These are phyloP conservation scores for Tor tambroides DNA, from an alignment of 2,113 vertebrate genomes.

Conservation along the genomic window DNA sequence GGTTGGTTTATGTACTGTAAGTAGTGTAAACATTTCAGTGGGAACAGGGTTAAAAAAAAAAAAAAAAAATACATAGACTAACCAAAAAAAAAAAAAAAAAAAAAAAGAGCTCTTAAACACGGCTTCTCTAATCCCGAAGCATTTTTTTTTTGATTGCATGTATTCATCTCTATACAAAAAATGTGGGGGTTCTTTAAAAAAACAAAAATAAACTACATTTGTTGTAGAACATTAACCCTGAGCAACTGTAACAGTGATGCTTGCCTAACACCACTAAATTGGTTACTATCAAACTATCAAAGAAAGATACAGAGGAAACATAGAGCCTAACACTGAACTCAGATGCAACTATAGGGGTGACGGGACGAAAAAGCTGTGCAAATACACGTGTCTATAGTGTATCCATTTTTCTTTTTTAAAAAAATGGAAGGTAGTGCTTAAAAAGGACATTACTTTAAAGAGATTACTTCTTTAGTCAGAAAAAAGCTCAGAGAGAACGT, in stretches of 20 bases:
- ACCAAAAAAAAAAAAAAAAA: not conserved
- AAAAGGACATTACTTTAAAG: conserved; percentile 31
- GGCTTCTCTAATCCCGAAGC: not conserved
- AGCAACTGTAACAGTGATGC: too few species aligned
- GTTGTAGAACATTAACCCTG: not conserved
- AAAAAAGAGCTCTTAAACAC: not conserved
- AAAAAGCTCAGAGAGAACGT: conserved; percentile 27
- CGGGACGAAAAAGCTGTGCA: not conserved
- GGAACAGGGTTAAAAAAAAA: not conserved
- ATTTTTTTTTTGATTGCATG: not conserved
- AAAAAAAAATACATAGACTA: not conserved
- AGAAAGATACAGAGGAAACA: too few species aligned
- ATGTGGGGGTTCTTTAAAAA: too few species aligned
- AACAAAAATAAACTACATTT: not conserved
- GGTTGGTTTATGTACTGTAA: conserved; percentile 17
- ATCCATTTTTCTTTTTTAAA: not conserved
- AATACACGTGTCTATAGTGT: not conserved
- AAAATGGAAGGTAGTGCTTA: not conserved
- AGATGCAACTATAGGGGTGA: not conserved
- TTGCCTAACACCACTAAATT: not conserved
- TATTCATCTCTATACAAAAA: not conserved
- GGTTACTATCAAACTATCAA: too few species aligned
- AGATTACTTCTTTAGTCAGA: conserved; percentile 17
- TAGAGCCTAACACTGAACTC: not conserved
- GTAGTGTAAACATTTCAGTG: not conserved